Percentiles rank a stretch among this genome's conserved stretches.
Conservation (phyloP, 2,888 invertebrate genomes). For the Andrena trimmerana region DNA sequence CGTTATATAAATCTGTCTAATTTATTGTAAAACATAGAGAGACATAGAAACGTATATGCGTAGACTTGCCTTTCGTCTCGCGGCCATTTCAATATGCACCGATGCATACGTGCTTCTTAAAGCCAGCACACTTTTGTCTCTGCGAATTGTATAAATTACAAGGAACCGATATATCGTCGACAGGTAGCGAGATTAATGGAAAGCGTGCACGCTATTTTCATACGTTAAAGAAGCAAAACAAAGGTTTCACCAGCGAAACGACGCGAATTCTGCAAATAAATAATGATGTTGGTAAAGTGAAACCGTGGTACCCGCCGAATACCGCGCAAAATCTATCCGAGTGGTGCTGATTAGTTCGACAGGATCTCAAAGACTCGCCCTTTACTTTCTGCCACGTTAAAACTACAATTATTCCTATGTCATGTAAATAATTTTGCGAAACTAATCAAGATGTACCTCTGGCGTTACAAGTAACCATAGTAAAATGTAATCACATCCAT, state of each 20-base stretch:
- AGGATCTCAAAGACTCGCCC: neutral
- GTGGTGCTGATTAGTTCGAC: neutral
- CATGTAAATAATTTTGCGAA: constrained; percentile 9
- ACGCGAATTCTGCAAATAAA: constrained; percentile 27
- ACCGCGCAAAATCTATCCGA: constrained; percentile 17
- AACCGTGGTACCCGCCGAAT: neutral
- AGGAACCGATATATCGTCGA: constrained; percentile 1
- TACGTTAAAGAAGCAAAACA: constrained; percentile 28
- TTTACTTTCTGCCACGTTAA: neutral
- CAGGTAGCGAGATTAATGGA: constrained; percentile 15
- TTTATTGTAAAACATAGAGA: constrained; percentile 68
- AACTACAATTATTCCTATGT: constrained; percentile 25
- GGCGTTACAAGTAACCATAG: constrained; percentile 9
- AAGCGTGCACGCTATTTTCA: constrained; percentile 38
- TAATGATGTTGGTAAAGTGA: constrained; percentile 15
- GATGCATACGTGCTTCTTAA: constrained; percentile 18
- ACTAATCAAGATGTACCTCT: constrained; percentile 7
- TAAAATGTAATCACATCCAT: constrained; percentile 19
- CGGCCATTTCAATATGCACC: constrained; percentile 23
- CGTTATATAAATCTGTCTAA: constrained; percentile 58
- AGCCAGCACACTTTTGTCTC: constrained; percentile 4
- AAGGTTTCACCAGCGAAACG: constrained; percentile 10
- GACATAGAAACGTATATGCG: constrained; percentile 53
- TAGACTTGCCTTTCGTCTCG: constrained; percentile 15
- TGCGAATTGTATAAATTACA: constrained; percentile 1